Evolutionary conservation across 2,888 invertebrate species (phyloP).

Genomic region (Andrena bicolor): DNA sequence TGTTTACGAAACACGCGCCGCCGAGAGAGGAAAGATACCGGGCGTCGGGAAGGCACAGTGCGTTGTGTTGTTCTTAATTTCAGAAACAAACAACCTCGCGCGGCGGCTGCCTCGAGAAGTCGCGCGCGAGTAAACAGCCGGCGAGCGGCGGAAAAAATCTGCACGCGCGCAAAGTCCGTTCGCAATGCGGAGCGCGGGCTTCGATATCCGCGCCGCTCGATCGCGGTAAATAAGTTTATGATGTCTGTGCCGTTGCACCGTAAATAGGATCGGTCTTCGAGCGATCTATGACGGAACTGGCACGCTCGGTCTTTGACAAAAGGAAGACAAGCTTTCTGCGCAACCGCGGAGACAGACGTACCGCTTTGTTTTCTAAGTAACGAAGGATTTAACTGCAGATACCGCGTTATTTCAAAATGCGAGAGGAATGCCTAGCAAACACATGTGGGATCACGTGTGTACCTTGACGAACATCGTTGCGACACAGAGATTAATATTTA

Average conservation of each 20-base stretch:
- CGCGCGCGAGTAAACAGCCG: slow-evolving; percentile 26
- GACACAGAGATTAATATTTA: too few relatives aligned
- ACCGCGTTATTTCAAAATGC: too few relatives aligned
- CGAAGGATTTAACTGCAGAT: too few relatives aligned
- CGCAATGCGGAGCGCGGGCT: slow-evolving; percentile 10
- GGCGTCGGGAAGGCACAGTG: slow-evolving; percentile 9
- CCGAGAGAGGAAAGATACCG: slow-evolving; percentile 49
- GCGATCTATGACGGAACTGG: too few relatives aligned
- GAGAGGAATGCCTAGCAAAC: too few relatives aligned
- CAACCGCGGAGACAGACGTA: too few relatives aligned
- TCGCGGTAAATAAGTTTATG: slow-evolving; percentile 37
- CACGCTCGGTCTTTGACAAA: too few relatives aligned
- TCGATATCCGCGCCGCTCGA: slow-evolving; percentile 30
- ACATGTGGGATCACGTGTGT: too few relatives aligned
- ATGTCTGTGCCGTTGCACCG: background rate
- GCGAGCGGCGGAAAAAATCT: slow-evolving; percentile 26
- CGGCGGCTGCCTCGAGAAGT: slow-evolving; percentile 15
- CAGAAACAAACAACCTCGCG: slow-evolving; percentile 42
- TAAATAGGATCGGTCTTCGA: too few relatives aligned
- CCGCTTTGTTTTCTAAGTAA: too few relatives aligned
- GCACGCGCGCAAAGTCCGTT: slow-evolving; percentile 52
- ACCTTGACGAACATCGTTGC: too few relatives aligned
- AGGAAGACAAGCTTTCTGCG: too few relatives aligned
- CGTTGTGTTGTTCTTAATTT: slow-evolving; percentile 39
- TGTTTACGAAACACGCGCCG: background rate